These are phyloP conservation scores for Clarias batrachus DNA, from an alignment of 2,113 vertebrate genomes.

Conservation along the genomic window DNA sequence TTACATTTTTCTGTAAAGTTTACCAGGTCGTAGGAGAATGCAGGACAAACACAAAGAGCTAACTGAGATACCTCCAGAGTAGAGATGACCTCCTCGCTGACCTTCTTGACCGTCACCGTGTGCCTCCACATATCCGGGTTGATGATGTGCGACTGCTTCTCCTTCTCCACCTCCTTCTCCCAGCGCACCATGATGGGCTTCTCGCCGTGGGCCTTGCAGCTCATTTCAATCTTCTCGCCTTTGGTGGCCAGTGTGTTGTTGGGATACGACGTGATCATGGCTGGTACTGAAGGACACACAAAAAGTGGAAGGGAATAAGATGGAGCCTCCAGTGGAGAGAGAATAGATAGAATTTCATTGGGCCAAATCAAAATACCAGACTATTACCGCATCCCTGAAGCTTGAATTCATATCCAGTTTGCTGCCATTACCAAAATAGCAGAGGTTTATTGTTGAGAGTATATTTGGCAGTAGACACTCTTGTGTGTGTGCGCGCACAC, in stretches of 20 bases:
- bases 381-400: not conserved
- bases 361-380: not conserved
- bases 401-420: not conserved
- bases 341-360: not conserved
- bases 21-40: not conserved
- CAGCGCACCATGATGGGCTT: constrained; percentile 98
- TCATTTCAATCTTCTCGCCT: constrained; percentile 97
- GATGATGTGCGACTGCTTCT: constrained; percentile 96
- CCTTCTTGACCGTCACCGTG: constrained; percentile 90
- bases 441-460: not conserved
- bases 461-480: not conserved
- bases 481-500: no score
- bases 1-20: not conserved
- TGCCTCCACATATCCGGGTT: constrained; percentile 97
- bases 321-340: not conserved
- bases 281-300: constrained; percentile 78
- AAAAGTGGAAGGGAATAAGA: not conserved
- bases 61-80: constrained; percentile 81
- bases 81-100: constrained; percentile 93
- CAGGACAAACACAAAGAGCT: not conserved
- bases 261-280: constrained; percentile 97
- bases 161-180: constrained; percentile 91
- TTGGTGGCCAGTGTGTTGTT: constrained; percentile 96
- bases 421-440: not conserved
- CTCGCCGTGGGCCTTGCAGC: constrained; percentile 92